Evolutionary conservation across 1,140 invertebrate species (phyloP), one percentile per base, ranked within the genome.

Genomic region (Panagrolaimus sp.): DNA sequence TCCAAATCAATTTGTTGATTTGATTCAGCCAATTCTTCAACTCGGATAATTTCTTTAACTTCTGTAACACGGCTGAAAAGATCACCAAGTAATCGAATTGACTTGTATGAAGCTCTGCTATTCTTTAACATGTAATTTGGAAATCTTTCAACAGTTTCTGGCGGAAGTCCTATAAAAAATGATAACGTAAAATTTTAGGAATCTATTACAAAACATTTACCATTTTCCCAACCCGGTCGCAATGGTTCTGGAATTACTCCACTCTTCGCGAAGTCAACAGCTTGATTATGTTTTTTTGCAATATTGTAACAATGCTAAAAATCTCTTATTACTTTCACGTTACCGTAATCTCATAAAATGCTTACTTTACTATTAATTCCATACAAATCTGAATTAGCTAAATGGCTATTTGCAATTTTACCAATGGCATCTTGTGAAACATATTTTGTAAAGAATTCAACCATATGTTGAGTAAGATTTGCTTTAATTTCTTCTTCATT

Each of bases 371-470:
- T n/a, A 43, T 67, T 48, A 46, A 84, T 71, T 8, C 76, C 76
- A 38, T 69, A 78, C 13, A 73, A 47, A 68, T 83, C 82, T 20
- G 83, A 78, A 25, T 51, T 72, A 0, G 70, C 78, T 45, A 83
- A 67, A 74, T 81, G 75, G 8, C 78, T 65, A 66, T 70, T 76
- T 2, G 81, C 78, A 20, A 84, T 69, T 1, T 67, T 63, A 7
- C 82, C 82, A 57, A 84, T 71, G 42, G 76, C 78, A 61, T 84
- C 83, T 27, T 80, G 69, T 9, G 68, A 65, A 13, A 83, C 73
- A 47, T 77, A 83, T 1, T 77, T 64, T 3, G 72, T 72, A 44
- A 82, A 74, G 67, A 83, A 84, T n/a, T 78, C 71, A 16, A 78
- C 53, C 66, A 83, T 82, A 61, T 84, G 74, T 38, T 2, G 2